Conservation (phyloP, 2,797 vertebrate genomes). For the Crenuchus spilurus region DNA sequence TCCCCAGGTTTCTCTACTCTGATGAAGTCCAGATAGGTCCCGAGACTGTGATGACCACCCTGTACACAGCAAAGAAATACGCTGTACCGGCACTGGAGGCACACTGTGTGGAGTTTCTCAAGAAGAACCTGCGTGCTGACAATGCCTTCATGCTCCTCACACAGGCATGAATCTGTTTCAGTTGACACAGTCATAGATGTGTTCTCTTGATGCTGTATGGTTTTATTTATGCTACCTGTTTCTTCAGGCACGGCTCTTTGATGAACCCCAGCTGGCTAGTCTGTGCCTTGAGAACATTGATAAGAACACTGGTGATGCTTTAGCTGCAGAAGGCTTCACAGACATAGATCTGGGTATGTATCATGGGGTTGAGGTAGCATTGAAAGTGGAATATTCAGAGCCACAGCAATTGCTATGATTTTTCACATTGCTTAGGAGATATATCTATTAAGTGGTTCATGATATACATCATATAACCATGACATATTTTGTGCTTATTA, state of each 20-base stretch:
- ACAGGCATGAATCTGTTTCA: constrained; percentile 77
- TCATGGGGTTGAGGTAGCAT: too few species aligned
- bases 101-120: constrained; percentile 97
- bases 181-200: not conserved
- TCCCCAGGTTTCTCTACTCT: constrained; percentile 91
- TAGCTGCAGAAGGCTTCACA: constrained; percentile 94
- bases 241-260: constrained; percentile 90
- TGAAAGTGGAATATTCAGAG: not conserved
- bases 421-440: too few species aligned
- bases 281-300: constrained; percentile 97
- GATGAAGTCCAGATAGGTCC: constrained; percentile 98
- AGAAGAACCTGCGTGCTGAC: constrained; percentile 96
- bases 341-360: constrained; percentile 93
- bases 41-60: constrained; percentile 97
- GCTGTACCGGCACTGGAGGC: constrained; percentile 95
- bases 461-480: too few species aligned
- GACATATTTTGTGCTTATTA: too few species aligned
- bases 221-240: not conserved
- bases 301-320: constrained; percentile 94
- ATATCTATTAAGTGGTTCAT: too few species aligned
- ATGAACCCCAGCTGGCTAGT: constrained; percentile 96
- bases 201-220: not conserved
- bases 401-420: not conserved
- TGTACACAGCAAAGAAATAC: constrained; percentile 98
- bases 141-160: constrained; percentile 98